Conservation (phyloP, 2,888 invertebrate genomes). For the Morpho deidamia region DNA sequence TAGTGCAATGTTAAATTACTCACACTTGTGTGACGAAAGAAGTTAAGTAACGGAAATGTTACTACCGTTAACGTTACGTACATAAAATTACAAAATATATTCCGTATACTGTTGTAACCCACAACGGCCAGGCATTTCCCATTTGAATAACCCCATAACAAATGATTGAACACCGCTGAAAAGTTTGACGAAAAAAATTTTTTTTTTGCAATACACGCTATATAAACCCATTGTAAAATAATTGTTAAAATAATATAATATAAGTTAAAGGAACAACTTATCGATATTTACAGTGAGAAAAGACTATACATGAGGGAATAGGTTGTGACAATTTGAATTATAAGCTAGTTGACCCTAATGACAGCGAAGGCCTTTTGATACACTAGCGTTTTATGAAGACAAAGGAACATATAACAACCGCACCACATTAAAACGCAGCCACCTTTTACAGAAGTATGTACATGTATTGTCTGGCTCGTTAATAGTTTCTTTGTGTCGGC, state of each 20-base stretch:
- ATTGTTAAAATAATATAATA: too few relatives aligned
- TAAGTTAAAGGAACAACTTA: not conserved
- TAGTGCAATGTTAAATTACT: slow-evolving; percentile 32
- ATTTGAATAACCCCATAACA: too few relatives aligned
- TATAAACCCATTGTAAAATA: too few relatives aligned
- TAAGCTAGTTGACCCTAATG: slow-evolving; percentile 64
- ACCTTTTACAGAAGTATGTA: slow-evolving; percentile 16
- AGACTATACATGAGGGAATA: slow-evolving; percentile 1
- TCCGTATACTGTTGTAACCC: too few relatives aligned
- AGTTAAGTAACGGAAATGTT: not conserved
- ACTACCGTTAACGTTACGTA: not conserved
- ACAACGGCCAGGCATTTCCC: too few relatives aligned
- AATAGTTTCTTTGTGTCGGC: slow-evolving; percentile 8
- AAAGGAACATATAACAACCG: slow-evolving; percentile 24
- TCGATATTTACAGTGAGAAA: not conserved
- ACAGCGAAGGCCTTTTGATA: slow-evolving; percentile 51
- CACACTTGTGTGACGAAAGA: slow-evolving; percentile 6
- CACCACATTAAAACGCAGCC: slow-evolving; percentile 20
- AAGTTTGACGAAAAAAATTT: too few relatives aligned
- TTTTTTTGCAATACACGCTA: not conserved
- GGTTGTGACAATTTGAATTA: slow-evolving; percentile 29
- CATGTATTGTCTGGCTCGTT: slow-evolving; percentile 16
- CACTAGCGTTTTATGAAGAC: slow-evolving; percentile 22
- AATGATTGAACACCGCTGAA: too few relatives aligned
- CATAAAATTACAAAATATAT: not conserved